These are phyloP conservation scores for Aplochiton taeniatus DNA, from an alignment of 2,797 vertebrate genomes.

Conservation along the genomic window DNA sequence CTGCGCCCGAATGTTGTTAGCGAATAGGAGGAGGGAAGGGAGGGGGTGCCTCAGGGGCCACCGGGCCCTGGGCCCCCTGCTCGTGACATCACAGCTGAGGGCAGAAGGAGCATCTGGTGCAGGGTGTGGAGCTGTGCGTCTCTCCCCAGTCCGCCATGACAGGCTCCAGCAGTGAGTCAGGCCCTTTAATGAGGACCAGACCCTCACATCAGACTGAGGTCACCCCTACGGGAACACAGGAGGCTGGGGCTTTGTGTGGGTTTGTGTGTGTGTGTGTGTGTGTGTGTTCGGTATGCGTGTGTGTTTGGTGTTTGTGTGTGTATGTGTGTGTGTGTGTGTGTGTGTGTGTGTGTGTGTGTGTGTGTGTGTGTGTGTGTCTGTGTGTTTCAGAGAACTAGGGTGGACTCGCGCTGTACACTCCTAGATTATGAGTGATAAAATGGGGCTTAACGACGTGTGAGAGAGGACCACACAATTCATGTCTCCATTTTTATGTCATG, in stretches of 20 bases:
- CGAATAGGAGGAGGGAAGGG: conserved; percentile 21
- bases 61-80: conserved; percentile 51
- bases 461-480: conserved; percentile 45
- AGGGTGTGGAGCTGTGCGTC: conserved; percentile 73
- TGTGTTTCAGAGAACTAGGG: conserved; percentile 2
- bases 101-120: conserved; percentile 72
- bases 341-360: neutral
- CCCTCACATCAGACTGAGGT: conserved; percentile 66
- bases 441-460: conserved; percentile 38
- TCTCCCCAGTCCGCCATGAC: conserved; percentile 62
- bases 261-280: conserved; percentile 26
- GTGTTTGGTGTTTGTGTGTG: neutral
- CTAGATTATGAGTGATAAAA: conserved; percentile 49
- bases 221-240: conserved; percentile 65
- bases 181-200: conserved; percentile 80
- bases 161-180: conserved; percentile 72
- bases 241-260: conserved; percentile 33
- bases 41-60: conserved; percentile 55
- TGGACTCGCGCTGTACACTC: conserved; percentile 30
- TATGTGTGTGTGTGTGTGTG: conserved; percentile 9
- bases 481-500: conserved; percentile 25
- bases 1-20: neutral
- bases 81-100: conserved; percentile 73
- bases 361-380: neutral
- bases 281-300: conserved; percentile 11